Base-by-base conservation (phyloP, 2,888 invertebrate genomes). In the Troides oblongomaculatus region DNA sequence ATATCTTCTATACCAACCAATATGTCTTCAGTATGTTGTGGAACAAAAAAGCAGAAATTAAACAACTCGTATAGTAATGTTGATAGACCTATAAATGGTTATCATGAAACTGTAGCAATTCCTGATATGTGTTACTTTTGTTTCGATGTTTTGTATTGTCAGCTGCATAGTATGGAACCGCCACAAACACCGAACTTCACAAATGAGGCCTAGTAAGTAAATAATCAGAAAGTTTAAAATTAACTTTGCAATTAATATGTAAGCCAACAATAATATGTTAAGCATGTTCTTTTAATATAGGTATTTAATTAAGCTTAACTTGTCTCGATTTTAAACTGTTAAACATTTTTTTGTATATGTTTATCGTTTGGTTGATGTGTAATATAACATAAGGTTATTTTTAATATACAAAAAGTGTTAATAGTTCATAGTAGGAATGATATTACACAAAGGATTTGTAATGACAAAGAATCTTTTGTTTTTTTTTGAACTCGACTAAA, bases 91-190 rank as follows among this genome's bases (percentile, higher is more conserved):
- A 81, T 91, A 79, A 92, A 93, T 83, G 93, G 92, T 81, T 89
- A 90, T 83, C 87, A 90, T 80, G 93, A 92, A 76, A 84, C 89
- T 78, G 96, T 98, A 77, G 97, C 97, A 78, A 95, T 96, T 87
- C 96, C 97, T 74, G 99, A 99, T 89, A 99, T 99, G 99, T 98
- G 98, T 88, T 97, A 97, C 94, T 99, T 97, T 94, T 99, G 99
- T 95, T 99, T 99, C 94, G 99, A 99, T 93, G 98, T 99, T 80
- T 95, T 99, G 77, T 97, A 98, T 92, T 96, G 96, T 90, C 97
- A 99, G 93, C 94, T 99, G 82, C 96, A 98, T 92, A 97, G 96
- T 87, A 94, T 97, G 87, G 98, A 98, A 79, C 96, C 97, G 78
- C 99, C 99, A 77, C 96, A 96, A 88, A 94, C 96, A 79, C 98